Conservation (phyloP, 2,113 vertebrate genomes). For the Morone chrysops region DNA sequence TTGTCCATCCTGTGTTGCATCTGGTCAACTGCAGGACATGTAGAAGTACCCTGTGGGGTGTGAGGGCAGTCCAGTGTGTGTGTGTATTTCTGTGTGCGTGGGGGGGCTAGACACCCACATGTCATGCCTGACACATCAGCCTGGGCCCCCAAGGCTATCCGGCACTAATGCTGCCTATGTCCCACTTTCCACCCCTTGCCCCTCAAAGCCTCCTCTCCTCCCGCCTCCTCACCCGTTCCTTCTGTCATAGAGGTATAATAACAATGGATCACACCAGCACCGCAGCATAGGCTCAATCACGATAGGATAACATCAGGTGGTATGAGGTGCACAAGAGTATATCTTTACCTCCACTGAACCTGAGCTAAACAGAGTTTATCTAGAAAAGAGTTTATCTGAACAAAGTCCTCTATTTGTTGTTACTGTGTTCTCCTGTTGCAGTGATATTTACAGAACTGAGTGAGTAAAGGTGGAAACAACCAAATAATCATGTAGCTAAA, state of each 20-base stretch:
- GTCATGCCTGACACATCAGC: slow-evolving; percentile 83
- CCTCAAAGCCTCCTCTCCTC: slow-evolving; percentile 82
- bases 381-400: slow-evolving; percentile 50
- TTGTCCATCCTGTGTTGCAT: slow-evolving; percentile 82
- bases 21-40: slow-evolving; percentile 86
- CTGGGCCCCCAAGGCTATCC: slow-evolving; percentile 76
- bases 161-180: slow-evolving; percentile 81
- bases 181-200: slow-evolving; percentile 82
- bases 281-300: slow-evolving; percentile 64
- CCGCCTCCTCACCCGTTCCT: slow-evolving; percentile 62
- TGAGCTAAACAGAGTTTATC: slow-evolving; percentile 59
- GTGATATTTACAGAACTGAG: slow-evolving; percentile 59
- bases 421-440: slow-evolving; percentile 30
- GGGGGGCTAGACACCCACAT: slow-evolving; percentile 83
- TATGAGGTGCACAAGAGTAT: slow-evolving; percentile 45
- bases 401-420: slow-evolving; percentile 49
- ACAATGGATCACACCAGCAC: slow-evolving; percentile 73
- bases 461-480: slow-evolving; percentile 65
- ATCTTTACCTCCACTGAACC: slow-evolving; percentile 49
- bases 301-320: slow-evolving; percentile 69
- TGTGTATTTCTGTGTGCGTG: slow-evolving; percentile 74
- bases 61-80: slow-evolving; percentile 79
- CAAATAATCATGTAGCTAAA: slow-evolving; percentile 69
- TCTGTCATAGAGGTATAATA: slow-evolving; percentile 74
- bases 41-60: slow-evolving; percentile 87